Base-by-base conservation (phyloP, 2,888 invertebrate species). In the Lochmaea crataegi region DNA sequence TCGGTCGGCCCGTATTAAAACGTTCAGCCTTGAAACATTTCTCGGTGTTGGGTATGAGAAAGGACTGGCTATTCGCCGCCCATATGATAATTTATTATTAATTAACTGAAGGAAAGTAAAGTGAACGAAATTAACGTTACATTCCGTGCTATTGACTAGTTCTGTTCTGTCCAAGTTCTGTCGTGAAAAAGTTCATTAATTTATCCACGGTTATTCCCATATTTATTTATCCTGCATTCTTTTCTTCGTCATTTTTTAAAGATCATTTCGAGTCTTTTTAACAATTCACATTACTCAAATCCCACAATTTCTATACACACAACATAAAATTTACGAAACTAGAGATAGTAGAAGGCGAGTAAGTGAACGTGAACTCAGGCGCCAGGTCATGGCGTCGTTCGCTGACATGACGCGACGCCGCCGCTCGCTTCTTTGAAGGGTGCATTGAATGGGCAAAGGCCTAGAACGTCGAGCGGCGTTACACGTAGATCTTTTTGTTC, bases 341-440 rank as follows among this genome's bases (percentile, higher is more conserved):
- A 12, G 56, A 57, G 64, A 63, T 38, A 61, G 65, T 41, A 41
- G 38, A 58, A 57, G 42, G 42, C 65, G 48, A 57, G 57, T 51
- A 63, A 53, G 16, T 26, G 68, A 63, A 58, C 61, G 68, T 77
- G 77, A 77, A 77, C 77, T 68, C 68, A 67, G 81, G 78, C 82
- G 82, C 80, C 82, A 77, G 81, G 80, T 81, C 82, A 81, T 78
- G 80, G 77, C 80, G 78, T 74, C 75, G 74, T 71, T 74, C 69
- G 71, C 74, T 75, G 74, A 75, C 70, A 70, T 73, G 80, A 78
- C 79, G 78, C 78, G 77, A 74, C 51, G 51, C 14, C 80, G 79
- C 75, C 56, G 45, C 45, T 56, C 63, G 63, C 51, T 65, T 22
- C 65, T 32, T 75, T 64, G 63, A 74, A 74, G 73, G 73, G 73